Conservation (phyloP, 2,797 vertebrate genomes). For the Cynodonichthys magdalenae region DNA sequence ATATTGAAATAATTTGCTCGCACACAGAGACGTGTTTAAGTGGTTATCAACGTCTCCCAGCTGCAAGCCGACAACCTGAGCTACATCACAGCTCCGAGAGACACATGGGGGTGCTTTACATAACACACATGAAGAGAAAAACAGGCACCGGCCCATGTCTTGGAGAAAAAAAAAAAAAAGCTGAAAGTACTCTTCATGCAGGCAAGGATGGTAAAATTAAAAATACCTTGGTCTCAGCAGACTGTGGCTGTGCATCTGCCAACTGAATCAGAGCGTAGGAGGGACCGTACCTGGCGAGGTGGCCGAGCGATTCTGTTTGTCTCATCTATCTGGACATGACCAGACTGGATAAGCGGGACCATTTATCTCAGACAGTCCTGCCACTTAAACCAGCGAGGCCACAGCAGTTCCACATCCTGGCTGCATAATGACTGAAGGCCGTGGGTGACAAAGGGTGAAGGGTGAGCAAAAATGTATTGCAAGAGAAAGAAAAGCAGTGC, state of each 20-base stretch:
- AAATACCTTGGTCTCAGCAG: constrained; percentile 51
- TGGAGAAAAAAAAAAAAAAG: neutral
- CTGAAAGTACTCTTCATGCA: constrained; percentile 20
- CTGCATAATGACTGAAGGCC: constrained; percentile 42
- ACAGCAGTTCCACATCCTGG: constrained; percentile 32
- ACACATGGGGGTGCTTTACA: constrained; percentile 61
- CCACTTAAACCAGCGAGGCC: constrained; percentile 37
- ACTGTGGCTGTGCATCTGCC: constrained; percentile 59
- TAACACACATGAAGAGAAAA: constrained; percentile 22
- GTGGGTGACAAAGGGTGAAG: constrained; percentile 33
- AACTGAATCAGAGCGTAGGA: constrained; percentile 59
- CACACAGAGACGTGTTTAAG: constrained; percentile 22
- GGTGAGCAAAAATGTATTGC: constrained; percentile 4
- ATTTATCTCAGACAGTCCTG: constrained; percentile 54
- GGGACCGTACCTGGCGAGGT: constrained; percentile 51
- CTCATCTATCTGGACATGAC: constrained; percentile 63
- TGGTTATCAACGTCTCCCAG: constrained; percentile 53
- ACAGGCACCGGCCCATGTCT: constrained; percentile 5
- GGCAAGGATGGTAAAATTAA: constrained; percentile 48
- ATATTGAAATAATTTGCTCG: constrained; percentile 25
- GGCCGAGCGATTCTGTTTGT: constrained; percentile 66
- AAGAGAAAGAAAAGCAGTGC: constrained; percentile 2
- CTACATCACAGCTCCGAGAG: constrained; percentile 53
- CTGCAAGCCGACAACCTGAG: constrained; percentile 50
- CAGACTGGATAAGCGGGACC: constrained; percentile 53